Conservation (phyloP, 2,888 invertebrate species). For the Drosophila lacicola region DNA sequence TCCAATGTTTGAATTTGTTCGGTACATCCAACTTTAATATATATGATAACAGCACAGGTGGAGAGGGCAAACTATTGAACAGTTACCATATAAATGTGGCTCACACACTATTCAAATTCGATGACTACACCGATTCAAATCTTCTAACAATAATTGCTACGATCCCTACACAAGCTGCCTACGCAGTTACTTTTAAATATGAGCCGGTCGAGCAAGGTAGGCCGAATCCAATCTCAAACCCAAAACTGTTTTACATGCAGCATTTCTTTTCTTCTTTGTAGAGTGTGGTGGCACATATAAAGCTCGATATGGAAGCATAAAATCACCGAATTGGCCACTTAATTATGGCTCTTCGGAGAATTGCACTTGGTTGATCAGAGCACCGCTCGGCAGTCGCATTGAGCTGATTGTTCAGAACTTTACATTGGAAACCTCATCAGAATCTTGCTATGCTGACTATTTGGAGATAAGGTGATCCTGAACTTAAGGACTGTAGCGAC, state of each 20-base stretch:
- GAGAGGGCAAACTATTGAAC: slow-evolving; percentile 27
- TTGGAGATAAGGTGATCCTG: slow-evolving; percentile 89
- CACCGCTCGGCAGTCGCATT: slow-evolving; percentile 90
- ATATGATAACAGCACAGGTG: slow-evolving; percentile 60
- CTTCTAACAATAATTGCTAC: slow-evolving; percentile 41
- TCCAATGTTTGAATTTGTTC: rapidly evolving
- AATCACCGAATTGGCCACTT: slow-evolving; percentile 92
- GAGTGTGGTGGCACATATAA: slow-evolving; percentile 91
- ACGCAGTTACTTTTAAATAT: background rate
- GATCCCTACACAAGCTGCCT: rapidly evolving
- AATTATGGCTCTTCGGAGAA: slow-evolving; percentile 89
- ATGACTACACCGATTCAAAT: slow-evolving; percentile 38
- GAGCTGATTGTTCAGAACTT: slow-evolving; percentile 89
- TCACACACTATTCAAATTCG: rapidly evolving
- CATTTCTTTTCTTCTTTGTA: slow-evolving; percentile 61
- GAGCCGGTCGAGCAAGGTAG: slow-evolving; percentile 9
- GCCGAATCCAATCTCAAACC: background rate
- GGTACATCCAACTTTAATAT: background rate
- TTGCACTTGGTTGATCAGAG: slow-evolving; percentile 93
- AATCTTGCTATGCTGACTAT: slow-evolving; percentile 88
- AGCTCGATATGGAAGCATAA: slow-evolving; percentile 89
- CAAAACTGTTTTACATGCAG: background rate
- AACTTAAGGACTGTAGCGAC: background rate
- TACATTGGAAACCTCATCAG: slow-evolving; percentile 87
- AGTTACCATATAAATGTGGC: rapidly evolving